Evolutionary conservation across 2,797 vertebrate species (phyloP).

Genomic region (Onychomys torridus): DNA sequence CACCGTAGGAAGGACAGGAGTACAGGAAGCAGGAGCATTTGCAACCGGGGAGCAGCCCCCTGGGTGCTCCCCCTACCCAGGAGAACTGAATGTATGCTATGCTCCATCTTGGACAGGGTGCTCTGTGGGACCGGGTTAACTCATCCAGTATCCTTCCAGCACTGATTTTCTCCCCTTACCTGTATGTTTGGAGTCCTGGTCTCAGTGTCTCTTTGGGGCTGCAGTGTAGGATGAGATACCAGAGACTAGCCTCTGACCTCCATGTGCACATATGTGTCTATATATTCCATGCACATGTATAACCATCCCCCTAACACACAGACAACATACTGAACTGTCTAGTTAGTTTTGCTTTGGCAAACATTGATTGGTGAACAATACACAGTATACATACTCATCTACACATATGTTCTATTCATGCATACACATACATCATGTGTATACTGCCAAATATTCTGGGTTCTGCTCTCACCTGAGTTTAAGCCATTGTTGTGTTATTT

Average conservation of each 20-base stretch:
- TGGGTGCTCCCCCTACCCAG: neutral
- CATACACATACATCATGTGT: neutral
- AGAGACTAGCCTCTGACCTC: neutral
- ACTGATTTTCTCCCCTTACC: neutral
- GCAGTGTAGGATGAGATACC: neutral
- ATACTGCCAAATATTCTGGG: conserved; percentile 27
- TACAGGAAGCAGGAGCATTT: neutral
- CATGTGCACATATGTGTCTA: neutral
- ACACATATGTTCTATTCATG: neutral
- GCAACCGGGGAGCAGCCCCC: neutral
- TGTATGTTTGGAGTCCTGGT: neutral
- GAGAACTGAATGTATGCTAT: neutral
- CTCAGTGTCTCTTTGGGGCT: neutral
- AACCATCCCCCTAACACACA: neutral
- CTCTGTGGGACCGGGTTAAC: neutral
- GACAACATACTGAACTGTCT: neutral
- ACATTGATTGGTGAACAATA: neutral
- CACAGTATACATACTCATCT: neutral
- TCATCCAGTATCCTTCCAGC: no score
- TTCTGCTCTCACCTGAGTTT: conserved; percentile 38
- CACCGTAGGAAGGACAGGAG: no score
- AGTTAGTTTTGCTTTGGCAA: conserved; percentile 31
- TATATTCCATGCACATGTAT: neutral
- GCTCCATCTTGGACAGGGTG: neutral
- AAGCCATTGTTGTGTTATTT: conserved; percentile 65